A percentile compares a stretch with the other conserved stretches of the same genome.
Evolutionary conservation across 2,888 invertebrate species (phyloP).

Genomic region (Pinctada fucata): DNA sequence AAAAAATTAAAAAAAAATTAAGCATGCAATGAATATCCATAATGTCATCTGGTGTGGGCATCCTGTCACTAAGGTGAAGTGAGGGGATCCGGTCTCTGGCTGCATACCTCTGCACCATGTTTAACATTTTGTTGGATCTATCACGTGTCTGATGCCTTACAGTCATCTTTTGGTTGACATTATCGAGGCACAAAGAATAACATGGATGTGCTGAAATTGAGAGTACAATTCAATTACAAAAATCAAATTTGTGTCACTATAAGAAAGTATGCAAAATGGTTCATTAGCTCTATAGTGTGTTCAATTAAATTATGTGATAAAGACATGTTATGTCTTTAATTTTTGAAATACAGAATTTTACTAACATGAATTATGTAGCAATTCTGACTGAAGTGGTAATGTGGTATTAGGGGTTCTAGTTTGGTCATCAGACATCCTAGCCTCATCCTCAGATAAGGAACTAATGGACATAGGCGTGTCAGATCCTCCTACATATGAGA

Average conservation of each 20-base stretch:
- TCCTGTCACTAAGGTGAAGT: conserved; percentile 23
- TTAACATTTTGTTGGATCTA: conserved; percentile 40
- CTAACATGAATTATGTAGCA: no score
- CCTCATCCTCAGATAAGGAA: neutral
- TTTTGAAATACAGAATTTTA: neutral
- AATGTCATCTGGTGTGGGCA: conserved; percentile 29
- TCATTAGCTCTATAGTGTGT: neutral
- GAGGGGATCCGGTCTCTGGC: conserved; percentile 32
- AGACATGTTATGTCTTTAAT: neutral
- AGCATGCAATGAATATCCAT: conserved; percentile 27
- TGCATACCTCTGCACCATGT: conserved; percentile 43
- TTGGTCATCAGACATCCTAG: neutral
- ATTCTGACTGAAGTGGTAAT: no score
- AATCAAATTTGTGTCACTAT: neutral
- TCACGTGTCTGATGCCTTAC: conserved; percentile 35
- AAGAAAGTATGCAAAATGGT: neutral
- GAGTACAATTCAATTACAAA: neutral
- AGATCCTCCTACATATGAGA: conserved; percentile 10
- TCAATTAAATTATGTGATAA: neutral
- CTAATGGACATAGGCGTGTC: conserved; percentile 6
- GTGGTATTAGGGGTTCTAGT: no score
- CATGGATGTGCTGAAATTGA: conserved; percentile 22
- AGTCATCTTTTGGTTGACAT: conserved; percentile 37
- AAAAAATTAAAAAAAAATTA: no score
- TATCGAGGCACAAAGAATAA: conserved; percentile 36